These are phyloP conservation scores for Drosophila nigrodunni DNA, from an alignment of 1,140 invertebrate species.

Conservation along the genomic window DNA sequence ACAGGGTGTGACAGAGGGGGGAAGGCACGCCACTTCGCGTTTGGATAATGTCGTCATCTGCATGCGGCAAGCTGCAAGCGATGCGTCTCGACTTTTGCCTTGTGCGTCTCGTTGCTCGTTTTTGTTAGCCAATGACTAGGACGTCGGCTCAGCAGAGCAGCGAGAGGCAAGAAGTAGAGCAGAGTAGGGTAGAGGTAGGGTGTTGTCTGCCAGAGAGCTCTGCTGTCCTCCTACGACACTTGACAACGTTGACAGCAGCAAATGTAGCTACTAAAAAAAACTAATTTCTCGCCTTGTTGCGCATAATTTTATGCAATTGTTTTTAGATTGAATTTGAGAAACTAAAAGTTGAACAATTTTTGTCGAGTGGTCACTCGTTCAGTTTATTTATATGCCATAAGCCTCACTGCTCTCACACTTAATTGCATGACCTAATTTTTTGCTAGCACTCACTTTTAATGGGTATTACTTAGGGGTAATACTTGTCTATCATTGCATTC, in stretches of 20 bases:
- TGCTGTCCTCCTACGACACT: constrained; percentile 23
- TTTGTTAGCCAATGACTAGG: constrained; percentile 2
- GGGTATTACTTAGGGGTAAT: no score
- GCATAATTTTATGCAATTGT: constrained; percentile 81
- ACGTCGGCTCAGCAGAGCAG: constrained; percentile 4
- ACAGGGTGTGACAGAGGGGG: not conserved
- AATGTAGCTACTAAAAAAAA: constrained; percentile 71
- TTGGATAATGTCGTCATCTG: constrained; percentile 31
- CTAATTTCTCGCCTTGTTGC: constrained; percentile 75
- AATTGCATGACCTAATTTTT: constrained; percentile 28
- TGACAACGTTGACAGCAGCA: constrained; percentile 40
- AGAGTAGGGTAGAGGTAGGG: not conserved
- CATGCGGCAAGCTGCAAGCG: constrained; percentile 37
- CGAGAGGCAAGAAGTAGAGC: not conserved
- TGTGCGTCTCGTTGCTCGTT: constrained; percentile 10
- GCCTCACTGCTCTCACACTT: not conserved
- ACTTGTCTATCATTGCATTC: no score
- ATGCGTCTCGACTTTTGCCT: not conserved
- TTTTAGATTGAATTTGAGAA: constrained; percentile 62
- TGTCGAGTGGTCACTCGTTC: constrained; percentile 8
- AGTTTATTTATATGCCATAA: not conserved
- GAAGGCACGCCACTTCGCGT: not conserved
- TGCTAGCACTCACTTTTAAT: constrained; percentile 5
- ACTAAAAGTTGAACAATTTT: constrained; percentile 14
- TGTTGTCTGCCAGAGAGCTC: not conserved